These are phyloP conservation scores for Macaria liturata DNA, from an alignment of 2,888 invertebrate species.

Conservation along the genomic window DNA sequence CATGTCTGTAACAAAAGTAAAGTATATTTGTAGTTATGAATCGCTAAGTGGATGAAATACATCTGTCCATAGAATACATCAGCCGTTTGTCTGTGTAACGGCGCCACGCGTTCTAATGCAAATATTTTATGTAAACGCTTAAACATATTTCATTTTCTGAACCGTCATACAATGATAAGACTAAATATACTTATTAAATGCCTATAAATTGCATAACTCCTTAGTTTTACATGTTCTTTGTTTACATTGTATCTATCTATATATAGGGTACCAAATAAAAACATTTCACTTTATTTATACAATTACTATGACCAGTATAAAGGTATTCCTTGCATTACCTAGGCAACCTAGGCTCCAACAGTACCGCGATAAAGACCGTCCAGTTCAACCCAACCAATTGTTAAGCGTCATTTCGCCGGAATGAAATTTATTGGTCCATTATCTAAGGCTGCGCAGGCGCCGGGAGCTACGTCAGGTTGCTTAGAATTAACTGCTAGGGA, in stretches of 20 bases:
- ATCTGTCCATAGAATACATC: not conserved
- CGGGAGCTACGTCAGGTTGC: conserved; percentile 33
- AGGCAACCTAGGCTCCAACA: not conserved
- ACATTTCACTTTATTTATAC: too few relatives aligned
- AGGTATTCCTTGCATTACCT: not conserved
- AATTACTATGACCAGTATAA: too few relatives aligned
- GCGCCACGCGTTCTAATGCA: conserved; percentile 39
- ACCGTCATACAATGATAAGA: too few relatives aligned
- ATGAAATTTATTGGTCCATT: conserved; percentile 66
- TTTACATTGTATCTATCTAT: too few relatives aligned
- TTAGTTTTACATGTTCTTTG: too few relatives aligned
- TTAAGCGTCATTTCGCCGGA: conserved; percentile 53
- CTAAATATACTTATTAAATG: too few relatives aligned
- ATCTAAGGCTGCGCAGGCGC: conserved; percentile 36
- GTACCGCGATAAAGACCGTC: conserved; percentile 19
- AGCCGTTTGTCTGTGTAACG: conserved; percentile 14
- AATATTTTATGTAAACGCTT: conserved; percentile 39
- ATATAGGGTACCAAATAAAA: too few relatives aligned
- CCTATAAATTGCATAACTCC: too few relatives aligned
- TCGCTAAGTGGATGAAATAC: conserved; percentile 2
- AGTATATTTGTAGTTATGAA: conserved; percentile 13
- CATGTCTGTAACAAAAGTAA: conserved; percentile 43
- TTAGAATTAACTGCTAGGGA: not conserved
- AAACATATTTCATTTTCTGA: too few relatives aligned
- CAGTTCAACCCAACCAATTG: conserved; percentile 34